Conservation (phyloP, 2,113 vertebrate species). For the Marmota monax region DNA sequence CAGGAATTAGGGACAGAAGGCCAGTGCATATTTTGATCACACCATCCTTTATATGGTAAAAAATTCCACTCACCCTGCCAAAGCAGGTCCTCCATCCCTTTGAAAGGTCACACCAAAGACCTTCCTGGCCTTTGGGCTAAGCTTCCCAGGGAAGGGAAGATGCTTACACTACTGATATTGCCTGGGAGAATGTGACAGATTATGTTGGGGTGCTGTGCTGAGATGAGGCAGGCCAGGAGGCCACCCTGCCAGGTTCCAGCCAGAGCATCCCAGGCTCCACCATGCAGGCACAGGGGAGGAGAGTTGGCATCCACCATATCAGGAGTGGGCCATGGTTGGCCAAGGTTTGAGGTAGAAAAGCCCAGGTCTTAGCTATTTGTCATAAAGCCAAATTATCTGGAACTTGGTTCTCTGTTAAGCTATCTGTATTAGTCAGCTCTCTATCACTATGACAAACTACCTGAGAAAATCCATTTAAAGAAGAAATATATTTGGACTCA, state of each 20-base stretch:
- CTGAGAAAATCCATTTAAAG: background rate
- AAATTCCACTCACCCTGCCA: background rate
- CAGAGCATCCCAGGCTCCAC: fast-evolving
- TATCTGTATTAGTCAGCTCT: background rate
- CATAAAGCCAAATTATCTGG: background rate
- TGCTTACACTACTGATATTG: background rate
- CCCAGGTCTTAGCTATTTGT: too few relatives aligned
- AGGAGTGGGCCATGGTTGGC: too few relatives aligned
- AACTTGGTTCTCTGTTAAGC: background rate
- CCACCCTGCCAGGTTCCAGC: fast-evolving
- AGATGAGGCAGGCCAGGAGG: background rate
- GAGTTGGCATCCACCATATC: background rate
- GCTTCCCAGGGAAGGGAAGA: fast-evolving
- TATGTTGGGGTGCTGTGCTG: background rate
- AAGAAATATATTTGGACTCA: background rate
- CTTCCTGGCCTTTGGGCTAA: background rate
- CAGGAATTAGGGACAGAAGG: background rate
- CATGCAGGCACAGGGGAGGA: fast-evolving
- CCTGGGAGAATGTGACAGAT: background rate
- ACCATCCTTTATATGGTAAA: background rate
- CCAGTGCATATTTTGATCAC: background rate
- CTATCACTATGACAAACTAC: background rate
- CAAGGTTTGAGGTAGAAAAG: background rate
- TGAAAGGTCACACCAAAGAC: fast-evolving
- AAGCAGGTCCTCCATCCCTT: background rate